Percentiles rank a stretch among this genome's conserved stretches.
Evolutionary conservation across 2,797 vertebrate genomes (phyloP).

Genomic region (Bovichtus variegatus): DNA sequence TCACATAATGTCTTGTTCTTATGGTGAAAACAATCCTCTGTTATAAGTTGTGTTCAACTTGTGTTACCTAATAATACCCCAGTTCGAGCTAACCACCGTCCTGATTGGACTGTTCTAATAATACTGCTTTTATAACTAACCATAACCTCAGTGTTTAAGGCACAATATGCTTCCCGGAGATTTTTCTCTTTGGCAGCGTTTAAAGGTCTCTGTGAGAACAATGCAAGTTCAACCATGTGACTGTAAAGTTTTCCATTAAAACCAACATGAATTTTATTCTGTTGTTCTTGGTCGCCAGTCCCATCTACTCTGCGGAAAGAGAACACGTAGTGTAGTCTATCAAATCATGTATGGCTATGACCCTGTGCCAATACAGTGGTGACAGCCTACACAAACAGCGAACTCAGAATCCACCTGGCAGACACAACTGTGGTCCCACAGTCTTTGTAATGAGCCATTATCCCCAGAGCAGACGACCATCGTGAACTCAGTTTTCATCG

Average conservation of each 20-base stretch:
- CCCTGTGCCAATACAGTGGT: slow-evolving; percentile 38
- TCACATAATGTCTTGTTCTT: slow-evolving; percentile 30
- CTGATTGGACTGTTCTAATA: slow-evolving; percentile 48
- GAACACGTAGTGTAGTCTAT: slow-evolving; percentile 35
- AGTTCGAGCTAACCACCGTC: slow-evolving; percentile 39
- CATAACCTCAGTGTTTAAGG: slow-evolving; percentile 44
- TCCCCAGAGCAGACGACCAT: slow-evolving; percentile 15
- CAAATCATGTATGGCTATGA: slow-evolving; percentile 44
- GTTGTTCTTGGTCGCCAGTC: slow-evolving; percentile 67
- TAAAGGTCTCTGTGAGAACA: slow-evolving; percentile 54
- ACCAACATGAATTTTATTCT: slow-evolving; percentile 54
- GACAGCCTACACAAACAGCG: slow-evolving; percentile 61
- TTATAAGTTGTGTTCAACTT: slow-evolving; percentile 26
- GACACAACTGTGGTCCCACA: slow-evolving; percentile 36
- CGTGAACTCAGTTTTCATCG: slow-evolving; percentile 8
- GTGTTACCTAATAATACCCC: slow-evolving; percentile 48
- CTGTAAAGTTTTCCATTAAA: slow-evolving; percentile 72
- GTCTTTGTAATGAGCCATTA: slow-evolving; percentile 43
- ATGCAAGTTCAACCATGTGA: slow-evolving; percentile 56
- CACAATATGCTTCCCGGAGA: slow-evolving; percentile 46
- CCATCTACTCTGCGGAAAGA: slow-evolving; percentile 53
- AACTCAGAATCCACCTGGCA: slow-evolving; percentile 53
- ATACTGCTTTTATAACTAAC: slow-evolving; percentile 51
- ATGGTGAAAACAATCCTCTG: slow-evolving; percentile 45
- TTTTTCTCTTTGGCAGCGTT: slow-evolving; percentile 50